phyloP scores from a whole-genome alignment of 2,888 invertebrate species.

The Pecten maximus region DNA sequence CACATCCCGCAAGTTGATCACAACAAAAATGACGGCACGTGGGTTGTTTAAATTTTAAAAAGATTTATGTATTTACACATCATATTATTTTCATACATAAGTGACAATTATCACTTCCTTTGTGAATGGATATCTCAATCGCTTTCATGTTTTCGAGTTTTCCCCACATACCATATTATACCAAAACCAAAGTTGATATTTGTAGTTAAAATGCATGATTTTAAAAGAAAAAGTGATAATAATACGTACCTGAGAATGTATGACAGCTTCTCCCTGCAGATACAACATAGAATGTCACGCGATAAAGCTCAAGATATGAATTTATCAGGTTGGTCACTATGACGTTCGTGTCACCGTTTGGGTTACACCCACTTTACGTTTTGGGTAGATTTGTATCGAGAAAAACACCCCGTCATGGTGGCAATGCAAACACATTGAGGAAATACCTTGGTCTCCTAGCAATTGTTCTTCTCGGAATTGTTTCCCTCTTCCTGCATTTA shows the following conservation, averaged over 20 bases:
- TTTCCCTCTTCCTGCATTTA: not conserved
- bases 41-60: no score
- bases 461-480: not conserved
- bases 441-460: not conserved
- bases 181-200: no score
- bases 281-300: not conserved
- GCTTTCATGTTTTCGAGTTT: no score
- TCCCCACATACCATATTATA: no score
- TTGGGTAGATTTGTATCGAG: not conserved
- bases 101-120: no score
- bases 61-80: no score
- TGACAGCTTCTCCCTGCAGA: not conserved
- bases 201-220: not conserved
- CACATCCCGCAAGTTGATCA: no score
- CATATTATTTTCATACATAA: no score
- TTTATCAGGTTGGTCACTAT: not conserved
- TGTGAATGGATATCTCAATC: no score
- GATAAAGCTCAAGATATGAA: not conserved
- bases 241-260: not conserved
- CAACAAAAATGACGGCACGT: no score
- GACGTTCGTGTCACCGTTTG: not conserved
- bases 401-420: not conserved
- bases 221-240: not conserved
- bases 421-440: not conserved
- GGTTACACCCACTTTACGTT: not conserved